Percentiles rank a stretch among this genome's conserved stretches.
phyloP scores from a whole-genome alignment of 2,888 invertebrate species.

The Malthinus seriepunctatus region DNA sequence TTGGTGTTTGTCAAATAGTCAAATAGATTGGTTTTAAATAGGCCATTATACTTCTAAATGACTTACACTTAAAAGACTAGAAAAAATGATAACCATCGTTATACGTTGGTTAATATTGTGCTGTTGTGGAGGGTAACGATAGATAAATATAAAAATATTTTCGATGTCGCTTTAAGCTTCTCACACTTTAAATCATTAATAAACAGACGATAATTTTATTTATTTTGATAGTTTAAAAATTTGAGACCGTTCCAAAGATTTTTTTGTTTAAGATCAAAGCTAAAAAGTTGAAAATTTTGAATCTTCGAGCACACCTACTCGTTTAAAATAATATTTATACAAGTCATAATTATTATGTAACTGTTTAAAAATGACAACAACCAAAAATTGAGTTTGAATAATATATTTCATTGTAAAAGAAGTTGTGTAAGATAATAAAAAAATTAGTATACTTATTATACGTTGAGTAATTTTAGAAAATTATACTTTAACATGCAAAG shows the following conservation, averaged over 20 bases:
- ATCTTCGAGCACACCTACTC: background rate
- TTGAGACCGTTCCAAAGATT: constrained; percentile 12
- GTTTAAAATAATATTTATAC: constrained; percentile 16
- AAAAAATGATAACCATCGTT: constrained; percentile 14
- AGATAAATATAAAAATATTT: constrained; percentile 5
- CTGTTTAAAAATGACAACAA: constrained; percentile 15
- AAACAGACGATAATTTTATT: constrained; percentile 1
- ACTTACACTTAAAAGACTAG: constrained; percentile 19
- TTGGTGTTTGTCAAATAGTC: constrained; percentile 30
- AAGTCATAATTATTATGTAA: constrained; percentile 21
- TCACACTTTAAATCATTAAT: constrained; percentile 1
- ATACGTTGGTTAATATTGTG: background rate
- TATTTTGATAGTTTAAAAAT: constrained; percentile 9
- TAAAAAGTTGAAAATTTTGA: constrained; percentile 12
- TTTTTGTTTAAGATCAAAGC: constrained; percentile 15
- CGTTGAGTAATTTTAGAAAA: too few species aligned
- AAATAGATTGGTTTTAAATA: constrained; percentile 26
- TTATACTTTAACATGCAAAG: too few species aligned
- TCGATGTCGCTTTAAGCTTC: background rate
- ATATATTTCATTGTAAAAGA: too few species aligned
- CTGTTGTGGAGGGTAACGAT: background rate
- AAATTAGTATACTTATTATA: too few species aligned
- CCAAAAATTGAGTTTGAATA: too few species aligned
- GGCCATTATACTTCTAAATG: constrained; percentile 24
- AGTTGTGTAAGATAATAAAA: too few species aligned